These are phyloP conservation scores for Microcebus lehilahytsara DNA, from an alignment of 2,113 vertebrate species.

Conservation along the genomic window DNA sequence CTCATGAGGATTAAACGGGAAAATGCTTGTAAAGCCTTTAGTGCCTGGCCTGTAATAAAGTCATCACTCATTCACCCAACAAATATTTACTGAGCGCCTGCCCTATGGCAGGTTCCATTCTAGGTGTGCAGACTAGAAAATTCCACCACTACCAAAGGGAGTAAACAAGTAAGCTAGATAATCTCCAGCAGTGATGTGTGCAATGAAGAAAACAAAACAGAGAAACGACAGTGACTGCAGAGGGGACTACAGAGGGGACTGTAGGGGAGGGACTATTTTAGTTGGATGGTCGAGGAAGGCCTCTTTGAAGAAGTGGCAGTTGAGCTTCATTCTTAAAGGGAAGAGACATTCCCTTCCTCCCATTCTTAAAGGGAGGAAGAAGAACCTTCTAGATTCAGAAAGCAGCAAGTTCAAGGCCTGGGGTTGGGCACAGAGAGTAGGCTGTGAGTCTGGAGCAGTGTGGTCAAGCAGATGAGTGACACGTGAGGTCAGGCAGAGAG, in stretches of 20 bases:
- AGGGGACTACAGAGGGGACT: too few relatives aligned
- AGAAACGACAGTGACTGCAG: neutral
- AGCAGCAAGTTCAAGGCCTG: too few relatives aligned
- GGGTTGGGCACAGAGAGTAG: neutral
- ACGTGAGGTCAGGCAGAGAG: rapidly evolving
- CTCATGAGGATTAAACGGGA: neutral
- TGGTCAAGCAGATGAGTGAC: neutral
- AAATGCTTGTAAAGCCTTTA: neutral
- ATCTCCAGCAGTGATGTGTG: neutral
- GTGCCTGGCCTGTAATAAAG: neutral
- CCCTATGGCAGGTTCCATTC: neutral
- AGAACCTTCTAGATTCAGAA: neutral
- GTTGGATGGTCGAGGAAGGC: neutral
- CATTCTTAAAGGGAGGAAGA: too few relatives aligned
- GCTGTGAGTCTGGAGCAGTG: neutral
- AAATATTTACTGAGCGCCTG: neutral
- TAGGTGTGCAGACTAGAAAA: neutral
- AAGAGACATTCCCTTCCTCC: neutral
- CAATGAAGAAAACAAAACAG: neutral
- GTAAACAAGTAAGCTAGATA: neutral
- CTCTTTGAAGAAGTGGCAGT: neutral
- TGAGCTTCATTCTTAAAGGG: neutral
- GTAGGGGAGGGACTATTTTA: neutral
- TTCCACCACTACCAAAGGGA: neutral
- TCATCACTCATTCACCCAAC: neutral